phyloP scores from a whole-genome alignment of 2,797 vertebrate genomes.

The Adelosebastes latens region DNA sequence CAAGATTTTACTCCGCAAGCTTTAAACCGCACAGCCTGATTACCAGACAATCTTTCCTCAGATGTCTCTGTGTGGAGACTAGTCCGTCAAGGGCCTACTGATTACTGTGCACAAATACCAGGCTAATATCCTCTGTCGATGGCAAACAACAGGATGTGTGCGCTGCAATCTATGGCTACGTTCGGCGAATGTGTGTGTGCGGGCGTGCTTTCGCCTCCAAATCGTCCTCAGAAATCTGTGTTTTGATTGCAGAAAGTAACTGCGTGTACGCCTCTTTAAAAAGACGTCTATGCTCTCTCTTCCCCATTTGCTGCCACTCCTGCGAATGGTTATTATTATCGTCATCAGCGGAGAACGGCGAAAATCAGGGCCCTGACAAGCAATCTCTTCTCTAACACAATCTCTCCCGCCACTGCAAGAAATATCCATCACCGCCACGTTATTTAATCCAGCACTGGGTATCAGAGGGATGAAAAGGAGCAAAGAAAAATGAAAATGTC shows the following conservation, averaged over 20 bases:
- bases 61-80: constrained; percentile 63
- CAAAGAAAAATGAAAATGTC: neutral
- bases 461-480: neutral
- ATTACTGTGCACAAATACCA: constrained; percentile 80
- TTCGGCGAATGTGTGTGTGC: neutral
- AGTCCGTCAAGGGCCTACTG: constrained; percentile 68
- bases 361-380: constrained; percentile 82
- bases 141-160: constrained; percentile 77
- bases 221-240: constrained; percentile 70
- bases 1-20: constrained; percentile 22
- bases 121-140: constrained; percentile 71
- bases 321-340: constrained; percentile 83
- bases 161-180: constrained; percentile 55
- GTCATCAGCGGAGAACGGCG: constrained; percentile 78
- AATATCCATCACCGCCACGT: constrained; percentile 17
- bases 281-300: constrained; percentile 58
- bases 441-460: neutral
- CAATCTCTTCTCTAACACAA: constrained; percentile 69
- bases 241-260: constrained; percentile 85
- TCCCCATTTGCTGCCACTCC: constrained; percentile 76
- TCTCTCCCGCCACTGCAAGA: constrained; percentile 55
- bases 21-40: constrained; percentile 70
- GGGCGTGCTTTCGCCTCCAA: constrained; percentile 12
- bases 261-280: constrained; percentile 74
- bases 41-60: constrained; percentile 65